Conservation (phyloP, 2,797 vertebrate species). For the Crocidura indochinensis region DNA sequence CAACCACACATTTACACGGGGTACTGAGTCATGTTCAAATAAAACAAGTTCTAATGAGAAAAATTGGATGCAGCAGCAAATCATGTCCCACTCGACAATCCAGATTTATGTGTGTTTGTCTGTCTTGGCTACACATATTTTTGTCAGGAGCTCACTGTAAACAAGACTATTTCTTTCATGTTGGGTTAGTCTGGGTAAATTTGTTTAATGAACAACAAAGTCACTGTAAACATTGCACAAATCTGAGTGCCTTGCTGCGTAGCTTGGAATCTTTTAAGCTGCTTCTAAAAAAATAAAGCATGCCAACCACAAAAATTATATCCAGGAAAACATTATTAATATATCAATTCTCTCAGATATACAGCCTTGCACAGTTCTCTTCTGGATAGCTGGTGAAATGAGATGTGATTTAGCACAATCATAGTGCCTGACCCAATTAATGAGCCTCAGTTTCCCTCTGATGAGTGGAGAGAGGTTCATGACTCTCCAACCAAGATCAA, state of each 20-base stretch:
- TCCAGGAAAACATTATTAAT: slow-evolving; percentile 52
- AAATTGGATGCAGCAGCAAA: slow-evolving; percentile 90
- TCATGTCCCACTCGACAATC: slow-evolving; percentile 89
- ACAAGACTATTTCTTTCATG: slow-evolving; percentile 90
- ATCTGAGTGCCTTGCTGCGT: slow-evolving; percentile 86
- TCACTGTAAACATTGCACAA: slow-evolving; percentile 87
- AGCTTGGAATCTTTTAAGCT: slow-evolving; percentile 82
- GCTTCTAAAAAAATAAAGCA: slow-evolving; percentile 79
- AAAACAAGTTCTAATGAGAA: slow-evolving; percentile 93
- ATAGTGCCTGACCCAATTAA: background rate
- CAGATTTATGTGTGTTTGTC: slow-evolving; percentile 90
- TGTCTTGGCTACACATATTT: slow-evolving; percentile 87
- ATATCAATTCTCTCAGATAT: slow-evolving; percentile 61
- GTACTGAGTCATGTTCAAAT: slow-evolving; percentile 91
- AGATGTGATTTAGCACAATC: background rate
- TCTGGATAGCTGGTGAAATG: slow-evolving; percentile 1
- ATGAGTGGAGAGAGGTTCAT: background rate
- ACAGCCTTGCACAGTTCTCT: slow-evolving; percentile 25
- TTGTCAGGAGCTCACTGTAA: slow-evolving; percentile 90
- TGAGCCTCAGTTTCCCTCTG: slow-evolving; percentile 37
- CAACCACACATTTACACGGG: slow-evolving; percentile 89
- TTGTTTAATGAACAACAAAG: slow-evolving; percentile 91
- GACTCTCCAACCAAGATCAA: background rate
- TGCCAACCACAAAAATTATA: slow-evolving; percentile 55
- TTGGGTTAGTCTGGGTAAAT: slow-evolving; percentile 91